Base-by-base conservation (phyloP, 1,140 invertebrate genomes). In the Eumaeus atala region DNA sequence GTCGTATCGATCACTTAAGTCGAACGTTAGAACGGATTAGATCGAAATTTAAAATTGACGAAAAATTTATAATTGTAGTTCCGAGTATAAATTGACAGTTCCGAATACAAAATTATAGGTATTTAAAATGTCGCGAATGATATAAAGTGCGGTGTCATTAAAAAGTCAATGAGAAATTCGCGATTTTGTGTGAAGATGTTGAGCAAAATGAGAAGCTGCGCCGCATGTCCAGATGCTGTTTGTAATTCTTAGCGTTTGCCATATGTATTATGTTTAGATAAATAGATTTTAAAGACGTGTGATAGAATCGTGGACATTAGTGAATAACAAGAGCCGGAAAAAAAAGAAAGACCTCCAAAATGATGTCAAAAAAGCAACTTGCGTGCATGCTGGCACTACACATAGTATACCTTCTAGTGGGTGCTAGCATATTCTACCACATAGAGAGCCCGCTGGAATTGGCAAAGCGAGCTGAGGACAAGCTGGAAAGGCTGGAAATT, bases 351-450 rank as follows among this genome's bases (percentile, higher is more conserved):
- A 14, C 66, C 76, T 68, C 76, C 81, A 89, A 89, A 71, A 90
- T 90, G 88, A 94, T 95, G 93, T 93, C 93, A 77, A 94, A 93
- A 74, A 94, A 92, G 87, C 92, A 94, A 88, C 92, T 93, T 90
- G 89, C 94, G 40, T 90, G 92, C 49, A 88, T 95, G 79, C 85
- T 94, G 62, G 90, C 92, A 62, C 88, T 95, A 58, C 94, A 94
- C 65, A 89, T 94, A 42, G 90, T 91, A 33, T 95, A 95, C 74
- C 82, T 95, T 53, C 81, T 94, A 65, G 88, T 95, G 52, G 94
- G 93, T 10, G 93, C 93, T 3, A 91, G 90, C 47, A 92, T 95
- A 56, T 95, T 95, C 70, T 93, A 93, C 75, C 90, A 92, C 69
- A 93, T 94, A 59, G 93, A 95, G 83, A 91, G 91, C 66, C 85